These are phyloP conservation scores for Ellobium chinense DNA, from an alignment of 2,888 invertebrate genomes.

Conservation along the genomic window DNA sequence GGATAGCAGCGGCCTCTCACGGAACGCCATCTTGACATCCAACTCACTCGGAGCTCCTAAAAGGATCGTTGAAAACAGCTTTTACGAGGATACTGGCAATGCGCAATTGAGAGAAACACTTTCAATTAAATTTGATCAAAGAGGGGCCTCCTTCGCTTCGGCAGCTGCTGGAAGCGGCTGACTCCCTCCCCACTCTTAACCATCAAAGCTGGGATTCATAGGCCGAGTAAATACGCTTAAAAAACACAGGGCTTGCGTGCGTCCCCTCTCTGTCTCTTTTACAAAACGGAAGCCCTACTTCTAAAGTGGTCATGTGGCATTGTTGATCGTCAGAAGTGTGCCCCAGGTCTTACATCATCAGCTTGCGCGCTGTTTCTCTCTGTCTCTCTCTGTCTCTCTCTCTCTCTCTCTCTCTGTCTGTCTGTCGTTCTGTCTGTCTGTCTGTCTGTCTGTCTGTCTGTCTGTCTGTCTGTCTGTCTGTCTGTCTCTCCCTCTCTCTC, in stretches of 20 bases:
- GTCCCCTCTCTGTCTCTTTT: too few species aligned
- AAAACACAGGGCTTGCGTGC: too few species aligned
- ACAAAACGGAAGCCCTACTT: too few species aligned
- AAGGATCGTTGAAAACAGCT: neutral
- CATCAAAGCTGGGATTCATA: neutral
- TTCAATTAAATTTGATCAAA: neutral
- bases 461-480: neutral
- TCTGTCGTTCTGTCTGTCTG: slow-evolving; percentile 1
- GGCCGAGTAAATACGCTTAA: too few species aligned
- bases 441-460: neutral
- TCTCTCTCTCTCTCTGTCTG: slow-evolving; percentile 21
- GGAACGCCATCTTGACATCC: too few species aligned
- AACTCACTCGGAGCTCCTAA: too few species aligned
- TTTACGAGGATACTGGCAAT: neutral
- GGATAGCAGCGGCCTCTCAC: too few species aligned
- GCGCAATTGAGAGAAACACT: neutral
- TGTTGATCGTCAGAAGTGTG: too few species aligned
- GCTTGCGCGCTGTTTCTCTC: too few species aligned
- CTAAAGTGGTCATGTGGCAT: too few species aligned
- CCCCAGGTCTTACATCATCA: too few species aligned
- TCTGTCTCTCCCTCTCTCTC: slow-evolving; percentile 18
- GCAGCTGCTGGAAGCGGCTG: neutral
- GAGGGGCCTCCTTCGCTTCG: neutral
- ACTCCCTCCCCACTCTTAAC: neutral
- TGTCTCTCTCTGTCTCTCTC: neutral